Evolutionary conservation across 2,113 vertebrate species (phyloP), one percentile per base, ranked within the genome.

Genomic region (Thomomys bottae): DNA sequence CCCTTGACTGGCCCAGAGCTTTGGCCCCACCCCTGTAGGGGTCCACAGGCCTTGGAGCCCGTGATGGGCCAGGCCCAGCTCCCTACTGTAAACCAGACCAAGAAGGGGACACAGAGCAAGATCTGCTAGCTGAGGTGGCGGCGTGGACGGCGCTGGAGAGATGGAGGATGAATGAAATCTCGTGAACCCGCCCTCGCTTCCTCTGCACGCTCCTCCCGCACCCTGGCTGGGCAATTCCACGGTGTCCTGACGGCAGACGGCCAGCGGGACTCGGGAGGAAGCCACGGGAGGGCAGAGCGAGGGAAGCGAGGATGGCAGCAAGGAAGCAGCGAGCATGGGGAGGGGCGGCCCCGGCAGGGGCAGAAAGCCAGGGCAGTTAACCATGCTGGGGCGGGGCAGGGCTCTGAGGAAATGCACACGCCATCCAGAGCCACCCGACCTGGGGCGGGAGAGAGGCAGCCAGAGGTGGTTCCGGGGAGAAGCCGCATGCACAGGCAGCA

Each of bases 401-500:
- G 94, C 96, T 97, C 95, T 97, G 97, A 96, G 82, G 95, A 94
- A 98, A 98, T 97, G 97, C 97, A 97, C 98, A 98, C 98, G 97
- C 96, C 93, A 36, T 28, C 64, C 88, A 71, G 77, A 84, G 30
- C 90, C 84, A 4, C 79, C 91, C 63, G 95, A 96, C 90, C 95
- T 90, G 95, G 95, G 97, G 94, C 96, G 97, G 97, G 97, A 97
- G 97, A 97, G 12, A 97, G 98, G 98, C 98, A 96, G 93, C 97
- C 98, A 97, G 97, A 96, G 97, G 97, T 26, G 38, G 15, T 61
- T 70, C 91, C 87, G 87, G 95, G 97, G 98, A 98, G 98, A 98
- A 98, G 98, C 98, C 97, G 98, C 99, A 99, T 99, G 99, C 99
- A 98, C 97, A 96, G 98, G 98, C 97, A 28, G 98, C 98, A 98